These are phyloP conservation scores for Scelioninae gen. 2 DNA, from an alignment of 2,888 invertebrate species.

Conservation along the genomic window DNA sequence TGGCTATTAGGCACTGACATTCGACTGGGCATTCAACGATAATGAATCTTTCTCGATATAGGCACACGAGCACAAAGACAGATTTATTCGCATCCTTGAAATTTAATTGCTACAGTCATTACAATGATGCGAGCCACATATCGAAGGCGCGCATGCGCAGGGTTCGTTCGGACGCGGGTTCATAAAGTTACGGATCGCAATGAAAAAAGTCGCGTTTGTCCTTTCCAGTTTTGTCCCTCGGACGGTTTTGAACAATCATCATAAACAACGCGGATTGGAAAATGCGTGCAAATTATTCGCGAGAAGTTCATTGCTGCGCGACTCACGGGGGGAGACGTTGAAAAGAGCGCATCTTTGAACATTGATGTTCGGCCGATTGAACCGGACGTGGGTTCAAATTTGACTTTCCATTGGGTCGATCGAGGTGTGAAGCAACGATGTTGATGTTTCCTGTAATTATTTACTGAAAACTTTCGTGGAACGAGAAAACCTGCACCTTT, in stretches of 20 bases:
- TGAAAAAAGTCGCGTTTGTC: conserved; percentile 37
- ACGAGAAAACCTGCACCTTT: too few relatives aligned
- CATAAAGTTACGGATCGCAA: conserved; percentile 39
- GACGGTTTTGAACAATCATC: conserved; percentile 36
- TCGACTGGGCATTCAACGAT: conserved; percentile 58
- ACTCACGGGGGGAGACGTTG: too few relatives aligned
- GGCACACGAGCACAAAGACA: conserved; percentile 55
- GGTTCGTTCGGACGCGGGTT: conserved; percentile 24
- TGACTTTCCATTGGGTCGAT: conserved; percentile 16
- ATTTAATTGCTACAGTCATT: conserved; percentile 59
- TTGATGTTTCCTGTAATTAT: too few relatives aligned
- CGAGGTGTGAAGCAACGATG: conserved; percentile 8
- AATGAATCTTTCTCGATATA: conserved; percentile 61
- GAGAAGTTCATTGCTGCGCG: conserved; percentile 7
- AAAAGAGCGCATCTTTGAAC: too few relatives aligned
- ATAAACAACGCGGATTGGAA: conserved; percentile 45
- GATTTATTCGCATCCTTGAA: conserved; percentile 59
- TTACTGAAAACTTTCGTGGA: too few relatives aligned
- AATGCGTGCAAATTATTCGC: conserved; percentile 39
- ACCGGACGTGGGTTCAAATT: conserved; percentile 19
- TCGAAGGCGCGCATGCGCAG: conserved; percentile 33
- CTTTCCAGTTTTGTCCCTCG: conserved; percentile 32
- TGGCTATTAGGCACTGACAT: conserved; percentile 59
- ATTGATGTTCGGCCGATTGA: conserved; percentile 16
- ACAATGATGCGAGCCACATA: conserved; percentile 56